Percentiles rank a stretch among this genome's conserved stretches.
phyloP scores from a whole-genome alignment of 2,797 vertebrate genomes.

The Sebastes diploproa region DNA sequence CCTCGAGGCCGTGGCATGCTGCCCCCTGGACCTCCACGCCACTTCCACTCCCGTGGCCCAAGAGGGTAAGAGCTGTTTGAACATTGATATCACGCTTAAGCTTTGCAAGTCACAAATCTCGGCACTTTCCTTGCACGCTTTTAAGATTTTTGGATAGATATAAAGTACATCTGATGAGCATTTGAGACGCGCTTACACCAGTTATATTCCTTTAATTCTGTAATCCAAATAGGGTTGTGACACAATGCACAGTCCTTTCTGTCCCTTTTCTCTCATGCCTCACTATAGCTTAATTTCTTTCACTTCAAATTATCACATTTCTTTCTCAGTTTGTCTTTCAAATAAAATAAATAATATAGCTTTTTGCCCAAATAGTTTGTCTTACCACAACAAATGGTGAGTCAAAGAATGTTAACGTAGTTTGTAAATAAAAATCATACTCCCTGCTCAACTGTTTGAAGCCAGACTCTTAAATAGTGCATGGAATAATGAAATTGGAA shows the following conservation, averaged over 20 bases:
- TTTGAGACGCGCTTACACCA: background rate
- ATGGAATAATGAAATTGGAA: constrained; percentile 42
- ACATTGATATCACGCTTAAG: constrained; percentile 12
- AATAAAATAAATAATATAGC: constrained; percentile 4
- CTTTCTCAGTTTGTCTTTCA: constrained; percentile 29
- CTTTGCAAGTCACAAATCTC: constrained; percentile 39
- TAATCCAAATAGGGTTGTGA: constrained; percentile 33
- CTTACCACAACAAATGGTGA: constrained; percentile 21
- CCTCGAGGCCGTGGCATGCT: constrained; percentile 72
- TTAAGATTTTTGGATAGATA: constrained; percentile 7
- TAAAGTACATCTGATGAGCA: background rate
- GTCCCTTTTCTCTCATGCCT: constrained; percentile 31
- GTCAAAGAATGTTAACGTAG: constrained; percentile 4
- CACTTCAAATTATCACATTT: constrained; percentile 20
- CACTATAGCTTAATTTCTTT: constrained; percentile 19
- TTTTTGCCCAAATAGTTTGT: constrained; percentile 14
- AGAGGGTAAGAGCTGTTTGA: constrained; percentile 79
- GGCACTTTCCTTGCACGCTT: constrained; percentile 29
- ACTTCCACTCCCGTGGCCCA: constrained; percentile 74
- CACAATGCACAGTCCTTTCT: constrained; percentile 19
- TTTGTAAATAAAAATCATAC: constrained; percentile 6
- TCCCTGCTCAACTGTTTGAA: constrained; percentile 17
- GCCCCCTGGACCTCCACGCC: constrained; percentile 68
- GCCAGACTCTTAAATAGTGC: constrained; percentile 57
- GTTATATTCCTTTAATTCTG: constrained; percentile 15